Evolutionary conservation across 2,888 invertebrate species (phyloP), one percentile per base, ranked within the genome.

Genomic region (Aelia acuminata): DNA sequence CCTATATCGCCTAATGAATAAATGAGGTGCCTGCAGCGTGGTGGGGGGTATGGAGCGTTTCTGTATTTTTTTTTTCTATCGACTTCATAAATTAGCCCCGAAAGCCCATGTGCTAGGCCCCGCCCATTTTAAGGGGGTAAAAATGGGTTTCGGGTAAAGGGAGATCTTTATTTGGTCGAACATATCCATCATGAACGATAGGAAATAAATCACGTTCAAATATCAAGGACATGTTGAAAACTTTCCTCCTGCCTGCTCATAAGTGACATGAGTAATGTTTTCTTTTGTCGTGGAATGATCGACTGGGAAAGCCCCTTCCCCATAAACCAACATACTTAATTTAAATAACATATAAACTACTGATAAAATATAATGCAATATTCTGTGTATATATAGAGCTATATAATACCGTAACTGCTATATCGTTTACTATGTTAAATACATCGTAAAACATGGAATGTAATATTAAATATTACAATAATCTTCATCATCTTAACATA

Each of bases 191-290:
- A 80, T 80, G 43, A 80, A 80, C 80, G 80, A 43, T 39, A 43
- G 39, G 80, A 39, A 43, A 80, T 80, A 80, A 80, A 80, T 80
- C 80, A 80, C 80, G 43, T 80, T 43, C 80, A 39, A 80, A 11
- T 43, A 80, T 43, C 80, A 80, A 80, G 43, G 39, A 80, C 80
- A 43, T 80, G 80, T 80, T 20, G 75, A 39, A 75, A 75, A 35
- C 43, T 39, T 43, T 43, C 80, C 10, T 39, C 22, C 22, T 13
- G 31, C 22, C 43, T 22, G 43, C 80, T 43, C 80, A 80, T 80
- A 80, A 80, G 43, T 43, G 43, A 43, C 80, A 80, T 80, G 80
- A 80, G 80, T 80, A 43, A 80, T 80, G 80, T 43, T 80, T 80
- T 43, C 80, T 80, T 80, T 80, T 80, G 43, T 80, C 22, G 3